phyloP scores from a whole-genome alignment of 2,797 vertebrate species.

The Mormyrus proboscirostris region DNA sequence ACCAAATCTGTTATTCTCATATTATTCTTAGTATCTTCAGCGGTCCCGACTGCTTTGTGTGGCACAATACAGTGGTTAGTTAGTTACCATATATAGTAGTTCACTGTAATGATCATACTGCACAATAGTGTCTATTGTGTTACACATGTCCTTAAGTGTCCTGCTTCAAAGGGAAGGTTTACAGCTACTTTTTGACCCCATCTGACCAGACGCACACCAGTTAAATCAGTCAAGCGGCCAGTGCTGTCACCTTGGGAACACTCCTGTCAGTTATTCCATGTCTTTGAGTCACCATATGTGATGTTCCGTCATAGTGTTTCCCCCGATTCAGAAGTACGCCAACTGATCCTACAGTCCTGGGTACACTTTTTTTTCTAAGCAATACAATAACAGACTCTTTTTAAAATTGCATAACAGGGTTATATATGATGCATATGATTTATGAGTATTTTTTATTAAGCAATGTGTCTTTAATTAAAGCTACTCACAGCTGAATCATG shows the following conservation, averaged over 20 bases:
- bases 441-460: neutral
- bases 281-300: neutral
- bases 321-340: neutral
- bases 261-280: neutral
- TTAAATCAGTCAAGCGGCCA: neutral
- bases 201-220: neutral
- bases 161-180: neutral
- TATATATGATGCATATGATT: neutral
- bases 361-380: neutral
- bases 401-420: neutral
- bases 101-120: neutral
- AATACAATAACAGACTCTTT: neutral
- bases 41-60: neutral
- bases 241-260: neutral
- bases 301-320: neutral
- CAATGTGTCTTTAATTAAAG: neutral
- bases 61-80: neutral
- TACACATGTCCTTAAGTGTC: neutral
- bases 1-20: neutral
- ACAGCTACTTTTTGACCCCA: neutral
- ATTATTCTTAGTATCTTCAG: neutral
- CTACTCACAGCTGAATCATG: neutral
- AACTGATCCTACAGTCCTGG: neutral
- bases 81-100: neutral
- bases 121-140: neutral